A percentile compares a stretch with the other conserved stretches of the same genome.
Evolutionary conservation across 23 tunicate species (phyloP).

Genomic region (Ascidia mentula): DNA sequence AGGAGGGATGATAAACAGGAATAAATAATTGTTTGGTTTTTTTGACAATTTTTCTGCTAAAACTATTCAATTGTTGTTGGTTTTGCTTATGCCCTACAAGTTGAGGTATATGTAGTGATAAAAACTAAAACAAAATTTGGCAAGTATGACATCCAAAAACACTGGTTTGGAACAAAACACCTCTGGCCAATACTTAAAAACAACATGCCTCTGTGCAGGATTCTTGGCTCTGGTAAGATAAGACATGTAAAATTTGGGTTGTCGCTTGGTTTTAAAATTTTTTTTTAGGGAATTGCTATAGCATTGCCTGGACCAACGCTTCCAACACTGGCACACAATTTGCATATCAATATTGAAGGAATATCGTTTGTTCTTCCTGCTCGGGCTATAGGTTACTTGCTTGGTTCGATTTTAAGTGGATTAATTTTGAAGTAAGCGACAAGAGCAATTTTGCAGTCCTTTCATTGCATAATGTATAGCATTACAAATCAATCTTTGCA

Average conservation of each 20-base stretch:
- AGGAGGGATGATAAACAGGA: too few species aligned
- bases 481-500: too few species aligned
- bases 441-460: too few species aligned
- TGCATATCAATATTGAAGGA: constrained; percentile 26
- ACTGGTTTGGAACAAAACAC: too few species aligned
- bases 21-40: too few species aligned
- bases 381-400: constrained; percentile 61
- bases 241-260: not conserved
- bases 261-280: not conserved
- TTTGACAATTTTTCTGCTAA: too few species aligned
- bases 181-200: not conserved
- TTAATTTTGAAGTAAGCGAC: constrained; percentile 34
- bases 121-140: too few species aligned
- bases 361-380: constrained; percentile 60
- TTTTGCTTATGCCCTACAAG: too few species aligned
- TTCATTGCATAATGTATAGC: too few species aligned
- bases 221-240: not conserved
- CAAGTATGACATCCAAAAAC: too few species aligned
- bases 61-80: too few species aligned
- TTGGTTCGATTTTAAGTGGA: constrained; percentile 74
- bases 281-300: constrained; percentile 51
- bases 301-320: constrained; percentile 80
- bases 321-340: constrained; percentile 71
- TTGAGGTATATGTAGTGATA: too few species aligned
- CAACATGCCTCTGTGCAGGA: not conserved